phyloP scores from a whole-genome alignment of 2,113 vertebrate genomes.

The Cheirogaleus medius region DNA sequence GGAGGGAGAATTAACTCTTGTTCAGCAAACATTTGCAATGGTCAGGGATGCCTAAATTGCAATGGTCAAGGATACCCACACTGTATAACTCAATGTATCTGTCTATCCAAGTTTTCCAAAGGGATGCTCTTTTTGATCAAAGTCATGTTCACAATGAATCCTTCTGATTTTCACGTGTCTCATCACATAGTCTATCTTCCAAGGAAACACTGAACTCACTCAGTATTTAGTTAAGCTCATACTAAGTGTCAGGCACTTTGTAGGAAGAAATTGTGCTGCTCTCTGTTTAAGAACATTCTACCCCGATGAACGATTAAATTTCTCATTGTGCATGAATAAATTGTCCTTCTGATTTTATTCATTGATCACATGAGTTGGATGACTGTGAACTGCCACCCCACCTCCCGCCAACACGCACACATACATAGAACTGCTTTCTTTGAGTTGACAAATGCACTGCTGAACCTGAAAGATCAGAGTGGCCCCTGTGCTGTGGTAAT shows the following conservation, averaged over 20 bases:
- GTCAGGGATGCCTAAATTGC: background rate
- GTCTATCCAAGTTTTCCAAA: background rate
- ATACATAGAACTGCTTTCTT: background rate
- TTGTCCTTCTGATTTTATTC: background rate
- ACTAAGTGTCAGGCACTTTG: background rate
- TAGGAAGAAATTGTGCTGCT: background rate
- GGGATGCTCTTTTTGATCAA: background rate
- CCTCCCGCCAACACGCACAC: fast-evolving
- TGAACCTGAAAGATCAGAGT: background rate
- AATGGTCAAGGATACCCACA: background rate
- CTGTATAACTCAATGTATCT: background rate
- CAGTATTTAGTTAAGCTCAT: slow-evolving; percentile 20
- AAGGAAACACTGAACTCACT: background rate
- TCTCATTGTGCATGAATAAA: background rate
- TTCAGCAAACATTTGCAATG: background rate
- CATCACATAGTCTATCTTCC: background rate
- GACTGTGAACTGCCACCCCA: background rate
- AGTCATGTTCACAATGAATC: background rate
- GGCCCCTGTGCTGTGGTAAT: background rate
- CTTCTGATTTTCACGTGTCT: background rate
- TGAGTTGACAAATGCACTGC: background rate
- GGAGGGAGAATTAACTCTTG: background rate
- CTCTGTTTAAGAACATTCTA: background rate
- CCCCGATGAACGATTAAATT: background rate
- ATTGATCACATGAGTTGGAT: background rate